Conservation (phyloP, 2,888 invertebrate genomes). For the Notodonta ziczac region DNA sequence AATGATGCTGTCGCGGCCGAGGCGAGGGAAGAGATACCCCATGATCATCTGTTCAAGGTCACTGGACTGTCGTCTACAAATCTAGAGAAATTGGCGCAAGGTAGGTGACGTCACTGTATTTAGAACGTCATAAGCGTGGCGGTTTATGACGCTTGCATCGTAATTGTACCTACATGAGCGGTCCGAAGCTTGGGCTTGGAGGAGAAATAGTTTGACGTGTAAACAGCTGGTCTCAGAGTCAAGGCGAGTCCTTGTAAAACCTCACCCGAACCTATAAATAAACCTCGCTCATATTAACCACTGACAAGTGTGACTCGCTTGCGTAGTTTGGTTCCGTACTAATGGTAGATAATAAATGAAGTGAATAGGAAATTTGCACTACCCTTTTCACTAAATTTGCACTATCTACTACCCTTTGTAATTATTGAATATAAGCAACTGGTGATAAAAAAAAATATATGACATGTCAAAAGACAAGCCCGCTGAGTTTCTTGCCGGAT, state of each 20-base stretch:
- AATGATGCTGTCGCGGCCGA: conserved; percentile 53
- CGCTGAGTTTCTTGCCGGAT: too few relatives aligned
- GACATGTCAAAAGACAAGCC: too few relatives aligned
- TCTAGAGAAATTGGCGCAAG: conserved; percentile 72
- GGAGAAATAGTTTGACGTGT: too few relatives aligned
- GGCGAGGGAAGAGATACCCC: conserved; percentile 65
- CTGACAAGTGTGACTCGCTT: neutral
- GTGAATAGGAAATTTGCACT: too few relatives aligned
- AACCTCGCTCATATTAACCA: neutral
- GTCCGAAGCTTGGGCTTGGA: too few relatives aligned
- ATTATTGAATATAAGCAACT: too few relatives aligned
- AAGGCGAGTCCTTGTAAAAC: neutral
- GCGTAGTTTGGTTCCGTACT: neutral
- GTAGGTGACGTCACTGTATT: conserved; percentile 43
- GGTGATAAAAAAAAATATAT: too few relatives aligned
- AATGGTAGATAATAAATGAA: neutral
- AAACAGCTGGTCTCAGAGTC: neutral
- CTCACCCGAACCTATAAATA: neutral
- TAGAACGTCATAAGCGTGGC: too few relatives aligned
- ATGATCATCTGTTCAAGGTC: conserved; percentile 73
- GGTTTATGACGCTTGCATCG: too few relatives aligned
- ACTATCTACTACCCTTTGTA: too few relatives aligned
- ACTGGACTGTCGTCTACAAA: conserved; percentile 73
- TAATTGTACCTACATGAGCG: too few relatives aligned
- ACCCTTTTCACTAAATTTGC: too few relatives aligned